Evolutionary conservation across 2,888 invertebrate genomes (phyloP).

Genomic region (Autographa pulchrina): DNA sequence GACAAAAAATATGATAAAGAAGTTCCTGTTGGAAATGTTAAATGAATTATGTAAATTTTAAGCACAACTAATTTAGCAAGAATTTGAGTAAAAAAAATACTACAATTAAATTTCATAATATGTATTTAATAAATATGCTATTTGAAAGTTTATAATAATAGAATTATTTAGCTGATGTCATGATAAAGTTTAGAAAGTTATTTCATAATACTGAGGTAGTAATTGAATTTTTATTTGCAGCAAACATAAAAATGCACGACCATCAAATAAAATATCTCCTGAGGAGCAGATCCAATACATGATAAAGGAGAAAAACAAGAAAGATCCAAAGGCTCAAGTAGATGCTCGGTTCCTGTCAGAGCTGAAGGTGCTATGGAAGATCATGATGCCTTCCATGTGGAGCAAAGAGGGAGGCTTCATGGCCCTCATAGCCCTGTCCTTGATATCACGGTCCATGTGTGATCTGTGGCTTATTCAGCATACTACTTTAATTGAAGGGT

Average conservation of each 20-base stretch:
- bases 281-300: constrained; percentile 94
- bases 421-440: constrained; percentile 93
- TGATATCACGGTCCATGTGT: constrained; percentile 97
- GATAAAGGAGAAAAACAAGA: constrained; percentile 92
- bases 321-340: constrained; percentile 92
- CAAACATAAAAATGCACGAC: constrained; percentile 66
- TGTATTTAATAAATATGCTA: too few relatives aligned
- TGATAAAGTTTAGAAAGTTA: too few relatives aligned
- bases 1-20: too few relatives aligned
- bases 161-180: too few relatives aligned
- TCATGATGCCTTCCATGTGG: constrained; percentile 94
- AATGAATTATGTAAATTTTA: too few relatives aligned
- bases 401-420: constrained; percentile 94
- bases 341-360: constrained; percentile 93
- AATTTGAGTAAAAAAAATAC: too few relatives aligned
- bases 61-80: too few relatives aligned
- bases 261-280: constrained; percentile 75
- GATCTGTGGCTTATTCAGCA: constrained; percentile 99
- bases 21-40: too few relatives aligned
- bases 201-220: too few relatives aligned
- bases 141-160: too few relatives aligned
- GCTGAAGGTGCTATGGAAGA: constrained; percentile 91
- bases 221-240: constrained; percentile 46
- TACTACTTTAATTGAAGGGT: constrained; percentile 98
- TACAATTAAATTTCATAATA: too few relatives aligned